Base-by-base conservation (phyloP, 2,888 invertebrate genomes). In the Dryococelus australis region DNA sequence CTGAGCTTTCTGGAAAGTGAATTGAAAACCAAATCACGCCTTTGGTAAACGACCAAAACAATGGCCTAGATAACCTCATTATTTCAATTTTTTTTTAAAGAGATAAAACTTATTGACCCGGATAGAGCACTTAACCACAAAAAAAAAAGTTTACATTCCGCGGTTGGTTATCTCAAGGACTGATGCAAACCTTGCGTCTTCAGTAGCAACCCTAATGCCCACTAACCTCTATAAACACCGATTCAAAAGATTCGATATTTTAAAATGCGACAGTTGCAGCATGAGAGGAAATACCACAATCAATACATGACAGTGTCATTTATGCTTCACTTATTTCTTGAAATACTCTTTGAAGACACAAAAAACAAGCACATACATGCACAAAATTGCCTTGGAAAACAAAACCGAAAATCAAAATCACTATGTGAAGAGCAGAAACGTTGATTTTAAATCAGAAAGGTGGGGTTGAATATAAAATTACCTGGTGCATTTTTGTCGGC, bases 401-500 rank as follows among this genome's bases (percentile, higher is more conserved):
- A 51, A 65, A 0, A 65, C 24, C 65, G n/a, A 65, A 65, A 8
- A 65, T 20, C n/a, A 51, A 20, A 65, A n/a, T n/a, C 16, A 65
- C n/a, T 10, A 65, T 20, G 24, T 65, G 16, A 65, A 24, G 10
- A 65, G 65, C 65, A 65, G n/a, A 65, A 65, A 65, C n/a, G 16
- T 0, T n/a, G 65, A 65, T 65, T 65, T 65, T 65, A 65, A n/a
- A n/a, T 6, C 51, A 65, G 16, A 65, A 65, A 88, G 88, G 87
- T 88, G 88, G 88, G 87, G 87, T 87, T 86, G 86, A 35, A 81
- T 83, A 88, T 26, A 79, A 43, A 91, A 91, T 91, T 91, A 93
- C 93, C 93, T 91, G 92, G 91, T 89, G 91, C 92, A 92, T 93
- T 91, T 92, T 93, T 93, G 87, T 92, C 92, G 86, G 92, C 91